Conservation (phyloP, 2,797 vertebrate species). For the Lindbergichthys nudifrons region DNA sequence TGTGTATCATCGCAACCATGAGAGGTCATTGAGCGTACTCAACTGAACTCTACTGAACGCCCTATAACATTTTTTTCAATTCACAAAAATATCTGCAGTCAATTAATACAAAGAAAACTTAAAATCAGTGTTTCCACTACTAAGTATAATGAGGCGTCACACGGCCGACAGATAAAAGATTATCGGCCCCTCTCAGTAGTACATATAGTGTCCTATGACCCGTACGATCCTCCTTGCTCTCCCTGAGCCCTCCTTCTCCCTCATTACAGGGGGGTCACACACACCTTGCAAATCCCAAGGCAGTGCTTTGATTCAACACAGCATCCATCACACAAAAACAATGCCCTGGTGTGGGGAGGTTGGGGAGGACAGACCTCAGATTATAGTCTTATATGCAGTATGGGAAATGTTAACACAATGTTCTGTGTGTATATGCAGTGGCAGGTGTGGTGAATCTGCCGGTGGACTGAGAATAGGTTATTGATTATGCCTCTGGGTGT, state of each 20-base stretch:
- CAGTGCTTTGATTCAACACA: conserved; percentile 44
- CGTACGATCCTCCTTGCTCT: conserved; percentile 28
- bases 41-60: no score
- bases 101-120: not conserved
- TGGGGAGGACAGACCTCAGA: conserved; percentile 12
- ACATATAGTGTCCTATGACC: conserved; percentile 36
- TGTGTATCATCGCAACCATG: no score
- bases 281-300: conserved; percentile 55
- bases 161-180: conserved; percentile 42
- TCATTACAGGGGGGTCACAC: conserved; percentile 70
- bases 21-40: no score
- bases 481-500: conserved; percentile 34
- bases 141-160: conserved; percentile 12
- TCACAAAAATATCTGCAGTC: not conserved
- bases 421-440: not conserved
- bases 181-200: conserved; percentile 11
- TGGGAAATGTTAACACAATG: conserved; percentile 32
- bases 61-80: not conserved
- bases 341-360: conserved; percentile 14
- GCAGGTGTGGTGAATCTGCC: conserved; percentile 30
- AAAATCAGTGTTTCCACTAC: not conserved
- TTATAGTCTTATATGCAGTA: conserved; percentile 23
- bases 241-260: conserved; percentile 47
- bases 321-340: conserved; percentile 60
- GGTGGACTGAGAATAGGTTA: conserved; percentile 18